Evolutionary conservation across 2,797 vertebrate species (phyloP).

Genomic region (Spinus pinus): DNA sequence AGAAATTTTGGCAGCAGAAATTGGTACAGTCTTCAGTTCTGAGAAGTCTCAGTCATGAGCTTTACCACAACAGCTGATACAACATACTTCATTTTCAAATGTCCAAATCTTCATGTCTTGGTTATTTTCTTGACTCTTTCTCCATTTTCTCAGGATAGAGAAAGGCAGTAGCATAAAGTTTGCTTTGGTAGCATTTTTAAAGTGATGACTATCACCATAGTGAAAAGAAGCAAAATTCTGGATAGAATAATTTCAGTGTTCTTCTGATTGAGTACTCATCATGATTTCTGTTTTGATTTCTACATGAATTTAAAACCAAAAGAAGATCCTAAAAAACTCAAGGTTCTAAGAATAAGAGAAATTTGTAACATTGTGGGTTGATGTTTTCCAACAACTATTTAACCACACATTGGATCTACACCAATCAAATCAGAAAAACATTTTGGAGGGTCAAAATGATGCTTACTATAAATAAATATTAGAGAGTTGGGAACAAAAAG

Average conservation of each 20-base stretch:
- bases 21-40: neutral
- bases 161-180: neutral
- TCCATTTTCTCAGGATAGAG: neutral
- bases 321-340: neutral
- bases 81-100: neutral
- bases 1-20: neutral
- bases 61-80: neutral
- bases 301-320: neutral
- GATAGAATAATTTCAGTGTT: neutral
- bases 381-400: neutral
- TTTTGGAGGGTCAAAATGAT: neutral
- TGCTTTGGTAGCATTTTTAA: neutral
- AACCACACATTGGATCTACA: neutral
- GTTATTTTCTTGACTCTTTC: neutral
- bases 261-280: neutral
- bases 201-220: neutral
- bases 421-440: neutral
- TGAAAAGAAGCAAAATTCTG: neutral
- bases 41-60: neutral
- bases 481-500: neutral
- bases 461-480: neutral
- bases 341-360: neutral
- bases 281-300: neutral
- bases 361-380: neutral
- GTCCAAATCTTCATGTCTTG: neutral